Base-by-base conservation (phyloP, 2,888 invertebrate genomes). In the Nomada fucata region DNA sequence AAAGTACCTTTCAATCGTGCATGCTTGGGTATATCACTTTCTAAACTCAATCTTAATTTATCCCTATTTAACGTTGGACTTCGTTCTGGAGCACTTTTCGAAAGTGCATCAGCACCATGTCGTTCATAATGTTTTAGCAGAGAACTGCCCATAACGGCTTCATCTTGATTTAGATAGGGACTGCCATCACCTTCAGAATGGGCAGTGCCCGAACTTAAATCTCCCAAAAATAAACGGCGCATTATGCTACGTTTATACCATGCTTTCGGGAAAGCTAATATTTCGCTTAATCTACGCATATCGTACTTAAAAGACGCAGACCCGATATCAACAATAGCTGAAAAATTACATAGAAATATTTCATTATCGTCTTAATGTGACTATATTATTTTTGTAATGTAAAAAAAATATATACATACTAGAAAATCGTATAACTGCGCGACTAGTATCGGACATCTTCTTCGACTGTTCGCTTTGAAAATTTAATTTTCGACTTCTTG, bases 221-320 rank as follows among this genome's bases (percentile, higher is more conserved):
- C 99, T 0, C 99, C 99, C 69, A 99, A 95, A 94, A 99, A 99
- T 91, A 99, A 95, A 36, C 98, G 95, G 10, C 98, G 95, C 44
- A 99, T 98, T 90, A 99, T 98, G 87, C 97, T 97, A 55, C 98
- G 96, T 2, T 99, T 95, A 94, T 99, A 99, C 99, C 99, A 99
- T 18, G 99, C 99, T 94, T 98, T 98, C 0, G 99, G 99, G 93
- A 99, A 99, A 0, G 99, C 98, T 78, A 99, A 95, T 91, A 99
- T 99, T 94, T 99, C 99, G 0, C 98, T 97, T 83, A 99, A 94
- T 0, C 99, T 96, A 52, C 99, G 96, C 99, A 99, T 99, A 94
- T 99, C 99, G 94, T 99, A 99, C 93, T 99, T 99, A 94, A 99
- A 99, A 36, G 98, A 98, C 13, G 98, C 98, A 29, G 98, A 98